Base-by-base conservation (phyloP, 2,888 invertebrate genomes). In the Lysandra bellargus region DNA sequence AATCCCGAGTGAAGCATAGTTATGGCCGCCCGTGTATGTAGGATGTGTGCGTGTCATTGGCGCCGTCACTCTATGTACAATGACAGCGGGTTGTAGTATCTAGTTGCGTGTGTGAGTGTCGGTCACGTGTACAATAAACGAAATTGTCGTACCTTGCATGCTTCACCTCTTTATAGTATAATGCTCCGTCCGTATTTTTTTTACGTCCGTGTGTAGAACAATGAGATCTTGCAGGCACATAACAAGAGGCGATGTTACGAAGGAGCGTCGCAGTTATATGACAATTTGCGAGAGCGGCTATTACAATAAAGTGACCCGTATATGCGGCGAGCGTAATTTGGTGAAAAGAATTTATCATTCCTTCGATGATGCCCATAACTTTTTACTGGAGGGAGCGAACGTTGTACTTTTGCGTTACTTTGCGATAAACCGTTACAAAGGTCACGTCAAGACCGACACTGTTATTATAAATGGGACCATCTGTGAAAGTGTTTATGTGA, bases 381-480 rank as follows among this genome's bases (percentile, higher is more conserved):
- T 96, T 81, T 87, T 96, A 78, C 92, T 95, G n/a, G 96, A 96
- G 91, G 96, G 96, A 57, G 95, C 95, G 9, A 96, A 95, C 87
- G 90, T 96, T 80, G 86, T 96, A 17, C 86, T 96, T 30, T 89
- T 96, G 87, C 91, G 96, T 82, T 96, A 96, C 85, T 88, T 96
- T 57, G 96, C 95, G 2, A 85, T 96, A 17, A 89, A 87, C 23
- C 91, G 95, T 82, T 95, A 91, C 83, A 89, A 89, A 78, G 96
- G 96, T 12, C 90, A 86, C 79, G 90, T 96, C 81, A 95, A 95
- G 85, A 91, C 96, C 37, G 91, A 95, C 37, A 95, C 95, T 23
- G 91, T 96, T 78, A 92, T 95, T 82, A 96, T 96, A 82, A 95
- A 95, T 82, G 96, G 96, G 4, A 92, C 91, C 78, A 88, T 96